These are phyloP conservation scores for Mirounga angustirostris DNA, from an alignment of 2,113 vertebrate species.

Conservation along the genomic window DNA sequence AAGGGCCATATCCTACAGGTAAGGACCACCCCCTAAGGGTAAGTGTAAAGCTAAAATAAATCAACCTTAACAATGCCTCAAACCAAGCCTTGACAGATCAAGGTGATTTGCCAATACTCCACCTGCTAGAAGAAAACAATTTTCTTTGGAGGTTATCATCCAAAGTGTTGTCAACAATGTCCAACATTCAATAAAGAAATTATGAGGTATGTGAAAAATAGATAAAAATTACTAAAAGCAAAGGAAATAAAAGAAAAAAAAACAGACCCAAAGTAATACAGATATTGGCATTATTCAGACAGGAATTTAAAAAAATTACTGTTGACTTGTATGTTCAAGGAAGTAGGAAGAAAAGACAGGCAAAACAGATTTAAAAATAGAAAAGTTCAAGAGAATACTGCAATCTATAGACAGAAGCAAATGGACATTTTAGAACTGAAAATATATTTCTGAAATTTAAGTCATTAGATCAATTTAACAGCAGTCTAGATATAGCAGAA, in stretches of 20 bases:
- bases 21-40: not conserved
- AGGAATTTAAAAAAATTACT: not conserved
- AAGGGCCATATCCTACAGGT: not conserved
- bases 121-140: not conserved
- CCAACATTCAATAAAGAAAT: not conserved
- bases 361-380: slow-evolving; percentile 22
- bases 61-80: not conserved
- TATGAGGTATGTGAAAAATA: not conserved
- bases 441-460: slow-evolving; percentile 11
- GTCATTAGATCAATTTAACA: slow-evolving; percentile 3
- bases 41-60: not conserved
- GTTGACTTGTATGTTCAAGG: not conserved
- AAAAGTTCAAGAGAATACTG: not conserved
- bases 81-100: not conserved
- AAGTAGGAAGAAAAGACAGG: not conserved
- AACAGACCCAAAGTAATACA: not conserved
- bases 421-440: not conserved
- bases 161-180: not conserved
- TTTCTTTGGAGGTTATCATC: not conserved
- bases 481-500: not conserved
- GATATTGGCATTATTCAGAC: not conserved
- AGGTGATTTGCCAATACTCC: not conserved
- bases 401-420: slow-evolving; percentile 42
- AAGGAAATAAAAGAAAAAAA: slow-evolving; percentile 19
- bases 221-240: slow-evolving; percentile 11